Evolutionary conservation across 2,113 vertebrate genomes (phyloP), one percentile per base, ranked within the genome.

Genomic region (Elgaria multicarinata): DNA sequence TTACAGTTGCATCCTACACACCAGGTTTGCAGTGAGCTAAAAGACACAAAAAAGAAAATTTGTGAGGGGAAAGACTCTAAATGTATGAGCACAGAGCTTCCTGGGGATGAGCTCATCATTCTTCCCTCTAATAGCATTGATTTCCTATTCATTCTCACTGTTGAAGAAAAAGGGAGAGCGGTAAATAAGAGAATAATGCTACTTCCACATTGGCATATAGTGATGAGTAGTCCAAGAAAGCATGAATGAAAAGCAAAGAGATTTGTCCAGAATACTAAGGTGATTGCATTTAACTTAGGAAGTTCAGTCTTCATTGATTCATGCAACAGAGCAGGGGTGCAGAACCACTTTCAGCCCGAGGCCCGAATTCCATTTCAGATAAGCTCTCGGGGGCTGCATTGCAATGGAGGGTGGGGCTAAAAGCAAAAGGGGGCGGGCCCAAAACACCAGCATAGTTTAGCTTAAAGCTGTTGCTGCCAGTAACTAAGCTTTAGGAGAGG

Each of bases 101-200:
- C 87, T 95, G 90, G 89, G 90, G 90, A 89, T 86, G 89, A 94
- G 87, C 93, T 95, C 91, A 69, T 94, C 93, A 95, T 95, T 96
- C 94, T 95, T 95, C 92, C 93, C 93, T 93, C 94, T 95, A 96
- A 95, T 95, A 90, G 92, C 93, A 96, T 94, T 95, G 96, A 96
- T 96, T 96, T 96, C 84, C 88, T 94, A 95, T 95, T 95, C 95
- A 95, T 95, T 95, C 94, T 94, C 90, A 93, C 91, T 89, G 88
- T 85, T 92, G 89, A 93, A 94, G 64, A 93, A 84, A 93, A 95
- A 91, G 89, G 88, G 93, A 94, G 93, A 91, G 94, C 90, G 83
- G 96, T 96, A 96, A 96, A 96, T 96, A 96, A 95, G 86, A 95
- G 91, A 95, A 93, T 95, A 96, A 96, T 93, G 91, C 85, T 90